A percentile compares a stretch with the other conserved stretches of the same genome.
Conservation (phyloP, 2,888 invertebrate genomes). For the Neocrepidodera transversa region DNA sequence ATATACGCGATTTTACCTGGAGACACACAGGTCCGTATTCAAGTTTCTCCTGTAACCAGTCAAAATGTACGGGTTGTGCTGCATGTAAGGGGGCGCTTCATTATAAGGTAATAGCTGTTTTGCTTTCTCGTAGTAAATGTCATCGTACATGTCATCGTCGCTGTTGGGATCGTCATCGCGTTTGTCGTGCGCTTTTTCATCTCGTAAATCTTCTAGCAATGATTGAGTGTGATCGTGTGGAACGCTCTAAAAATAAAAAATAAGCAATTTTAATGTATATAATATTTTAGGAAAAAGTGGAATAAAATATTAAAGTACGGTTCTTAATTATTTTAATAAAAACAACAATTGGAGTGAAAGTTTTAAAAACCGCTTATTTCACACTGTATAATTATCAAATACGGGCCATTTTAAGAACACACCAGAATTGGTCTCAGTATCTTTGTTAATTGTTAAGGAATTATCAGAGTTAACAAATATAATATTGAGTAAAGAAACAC, state of each 20-base stretch:
- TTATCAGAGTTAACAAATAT: too few species aligned
- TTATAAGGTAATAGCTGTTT: conserved; percentile 58
- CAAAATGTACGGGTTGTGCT: conserved; percentile 86
- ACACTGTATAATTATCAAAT: too few species aligned
- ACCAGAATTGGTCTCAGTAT: too few species aligned
- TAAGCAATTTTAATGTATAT: too few species aligned
- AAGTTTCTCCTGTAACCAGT: conserved; percentile 86
- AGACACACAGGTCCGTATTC: conserved; percentile 82
- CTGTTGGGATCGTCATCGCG: conserved; percentile 17
- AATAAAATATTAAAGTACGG: too few species aligned
- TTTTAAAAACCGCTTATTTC: too few species aligned
- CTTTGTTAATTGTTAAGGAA: too few species aligned
- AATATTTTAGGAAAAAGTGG: too few species aligned
- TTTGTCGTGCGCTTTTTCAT: conserved; percentile 17
- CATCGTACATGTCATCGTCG: conserved; percentile 35
- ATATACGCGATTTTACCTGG: conserved; percentile 85
- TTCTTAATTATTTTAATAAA: background rate
- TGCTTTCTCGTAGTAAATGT: conserved; percentile 46
- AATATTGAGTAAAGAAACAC: too few species aligned
- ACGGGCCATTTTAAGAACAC: too few species aligned
- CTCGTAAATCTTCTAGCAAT: conserved; percentile 42
- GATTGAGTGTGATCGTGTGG: conserved; percentile 45
- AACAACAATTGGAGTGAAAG: too few species aligned
- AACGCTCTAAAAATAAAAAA: conserved; percentile 27
- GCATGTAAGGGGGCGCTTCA: conserved; percentile 80